Conservation (phyloP, 1,140 invertebrate species). For the Cydia fagiglandana region DNA sequence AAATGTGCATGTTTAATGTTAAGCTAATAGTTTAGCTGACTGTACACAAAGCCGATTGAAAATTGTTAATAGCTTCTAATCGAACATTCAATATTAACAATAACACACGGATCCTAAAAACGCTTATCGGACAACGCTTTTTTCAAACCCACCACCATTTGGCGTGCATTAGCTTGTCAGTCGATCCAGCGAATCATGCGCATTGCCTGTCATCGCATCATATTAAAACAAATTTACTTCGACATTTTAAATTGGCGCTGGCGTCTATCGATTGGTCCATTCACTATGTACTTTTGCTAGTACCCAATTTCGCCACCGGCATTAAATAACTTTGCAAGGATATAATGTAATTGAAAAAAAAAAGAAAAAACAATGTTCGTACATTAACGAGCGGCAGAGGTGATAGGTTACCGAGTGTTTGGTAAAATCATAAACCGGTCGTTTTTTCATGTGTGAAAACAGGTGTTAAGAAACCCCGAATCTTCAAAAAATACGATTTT, state of each 20-base stretch:
- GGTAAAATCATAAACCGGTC: constrained; percentile 20
- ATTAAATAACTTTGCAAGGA: not conserved
- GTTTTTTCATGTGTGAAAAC: not conserved
- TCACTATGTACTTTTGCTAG: not conserved
- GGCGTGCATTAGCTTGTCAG: constrained; percentile 67
- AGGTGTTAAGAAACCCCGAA: not conserved
- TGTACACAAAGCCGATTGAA: too few relatives aligned
- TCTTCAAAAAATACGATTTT: not conserved
- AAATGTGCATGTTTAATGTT: too few relatives aligned
- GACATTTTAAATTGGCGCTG: not conserved
- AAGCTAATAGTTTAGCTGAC: too few relatives aligned
- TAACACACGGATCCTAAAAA: constrained; percentile 11
- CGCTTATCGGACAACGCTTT: constrained; percentile 33
- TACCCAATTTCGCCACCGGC: not conserved
- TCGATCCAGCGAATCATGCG: constrained; percentile 39
- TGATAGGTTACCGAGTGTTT: constrained; percentile 46
- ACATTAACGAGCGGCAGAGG: constrained; percentile 41
- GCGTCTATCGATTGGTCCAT: not conserved
- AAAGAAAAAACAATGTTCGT: constrained; percentile 39
- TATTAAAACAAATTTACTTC: constrained; percentile 33
- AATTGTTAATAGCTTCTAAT: not conserved
- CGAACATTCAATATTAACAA: not conserved
- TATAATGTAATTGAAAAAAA: constrained; percentile 2
- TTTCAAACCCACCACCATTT: constrained; percentile 44
- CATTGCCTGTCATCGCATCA: constrained; percentile 52